phyloP scores from a whole-genome alignment of 2,888 invertebrate species.

The Bruchidius siliquastri region DNA sequence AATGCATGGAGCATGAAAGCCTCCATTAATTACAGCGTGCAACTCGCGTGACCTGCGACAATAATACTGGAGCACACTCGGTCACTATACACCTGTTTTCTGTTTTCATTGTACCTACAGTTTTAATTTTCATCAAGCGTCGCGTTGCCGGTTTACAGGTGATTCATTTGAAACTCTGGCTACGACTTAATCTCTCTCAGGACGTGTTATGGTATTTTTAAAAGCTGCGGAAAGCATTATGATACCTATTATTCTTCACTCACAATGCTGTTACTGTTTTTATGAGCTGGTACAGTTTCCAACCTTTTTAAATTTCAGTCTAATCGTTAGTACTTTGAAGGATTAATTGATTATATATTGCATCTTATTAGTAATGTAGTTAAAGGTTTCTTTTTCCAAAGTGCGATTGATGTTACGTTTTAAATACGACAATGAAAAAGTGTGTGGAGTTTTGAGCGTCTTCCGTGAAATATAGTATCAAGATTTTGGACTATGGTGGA shows the following conservation, averaged over 20 bases:
- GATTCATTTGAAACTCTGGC: slow-evolving; percentile 1
- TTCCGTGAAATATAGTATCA: too few relatives aligned
- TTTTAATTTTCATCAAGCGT: background rate
- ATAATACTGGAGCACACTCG: background rate
- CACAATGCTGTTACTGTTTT: background rate
- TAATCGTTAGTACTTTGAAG: too few relatives aligned
- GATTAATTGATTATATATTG: too few relatives aligned
- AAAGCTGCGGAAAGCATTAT: background rate
- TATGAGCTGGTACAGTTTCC: background rate
- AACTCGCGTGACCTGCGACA: background rate
- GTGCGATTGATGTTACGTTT: too few relatives aligned
- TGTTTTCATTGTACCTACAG: background rate
- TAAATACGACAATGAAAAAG: too few relatives aligned
- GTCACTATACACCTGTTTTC: background rate
- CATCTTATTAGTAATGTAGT: too few relatives aligned
- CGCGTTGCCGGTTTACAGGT: background rate
- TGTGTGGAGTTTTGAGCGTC: too few relatives aligned
- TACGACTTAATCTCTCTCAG: slow-evolving; percentile 1
- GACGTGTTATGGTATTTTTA: background rate
- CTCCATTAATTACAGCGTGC: too few relatives aligned
- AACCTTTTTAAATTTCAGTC: too few relatives aligned
- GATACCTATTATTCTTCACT: background rate
- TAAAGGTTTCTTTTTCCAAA: too few relatives aligned
- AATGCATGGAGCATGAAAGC: too few relatives aligned
- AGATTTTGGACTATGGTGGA: too few relatives aligned